Evolutionary conservation across 2,888 invertebrate genomes (phyloP).

Genomic region (Cephalotes varians): DNA sequence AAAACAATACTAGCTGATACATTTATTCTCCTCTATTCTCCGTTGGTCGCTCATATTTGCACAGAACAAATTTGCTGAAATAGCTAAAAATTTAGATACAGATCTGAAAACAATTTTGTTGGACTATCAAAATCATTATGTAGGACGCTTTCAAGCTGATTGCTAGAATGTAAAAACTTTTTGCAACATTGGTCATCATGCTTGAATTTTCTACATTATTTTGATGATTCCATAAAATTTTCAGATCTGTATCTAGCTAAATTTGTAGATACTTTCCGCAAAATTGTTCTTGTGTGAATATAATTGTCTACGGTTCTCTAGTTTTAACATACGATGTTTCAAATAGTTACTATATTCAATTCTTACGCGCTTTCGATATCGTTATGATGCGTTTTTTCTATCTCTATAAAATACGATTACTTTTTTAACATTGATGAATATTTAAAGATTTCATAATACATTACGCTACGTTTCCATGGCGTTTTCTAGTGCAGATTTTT

Average conservation of each 20-base stretch:
- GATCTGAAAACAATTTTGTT: too few relatives aligned
- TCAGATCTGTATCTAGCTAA: too few relatives aligned
- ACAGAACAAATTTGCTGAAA: too few relatives aligned
- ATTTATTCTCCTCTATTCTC: not conserved
- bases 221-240: too few relatives aligned
- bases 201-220: too few relatives aligned
- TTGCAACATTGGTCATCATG: too few relatives aligned
- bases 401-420: conserved; percentile 32
- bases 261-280: too few relatives aligned
- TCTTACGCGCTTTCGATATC: conserved; percentile 11
- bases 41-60: not conserved
- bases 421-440: conserved; percentile 15
- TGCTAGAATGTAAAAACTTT: too few relatives aligned
- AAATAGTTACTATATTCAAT: conserved; percentile 16
- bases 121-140: too few relatives aligned
- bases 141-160: too few relatives aligned
- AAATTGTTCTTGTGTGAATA: too few relatives aligned
- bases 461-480: not conserved
- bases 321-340: not conserved
- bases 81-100: too few relatives aligned
- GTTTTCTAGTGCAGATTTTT: not conserved
- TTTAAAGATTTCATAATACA: conserved; percentile 14
- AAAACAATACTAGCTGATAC: conserved; percentile 17
- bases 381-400: not conserved
- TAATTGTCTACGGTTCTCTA: not conserved